Conservation (phyloP, 2,888 invertebrate genomes). For the Noctuana brunneofusca region DNA sequence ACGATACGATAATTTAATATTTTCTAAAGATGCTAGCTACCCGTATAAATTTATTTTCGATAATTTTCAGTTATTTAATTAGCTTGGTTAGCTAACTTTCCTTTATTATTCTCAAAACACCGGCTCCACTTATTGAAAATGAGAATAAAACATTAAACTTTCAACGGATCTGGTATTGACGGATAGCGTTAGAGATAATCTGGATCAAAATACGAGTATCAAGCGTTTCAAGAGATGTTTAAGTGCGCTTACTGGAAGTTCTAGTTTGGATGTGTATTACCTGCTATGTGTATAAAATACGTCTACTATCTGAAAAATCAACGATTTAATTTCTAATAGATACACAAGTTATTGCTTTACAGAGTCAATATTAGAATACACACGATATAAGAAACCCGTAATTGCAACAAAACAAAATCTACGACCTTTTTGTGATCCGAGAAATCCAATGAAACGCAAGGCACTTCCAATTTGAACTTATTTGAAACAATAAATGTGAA, state of each 20-base stretch:
- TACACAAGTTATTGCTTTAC: too few species aligned
- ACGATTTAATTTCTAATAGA: too few species aligned
- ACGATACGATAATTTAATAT: slow-evolving; percentile 16
- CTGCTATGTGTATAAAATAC: too few species aligned
- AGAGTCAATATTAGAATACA: too few species aligned
- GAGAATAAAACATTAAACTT: slow-evolving; percentile 17
- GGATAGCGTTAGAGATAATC: neutral
- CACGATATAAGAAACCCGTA: too few species aligned
- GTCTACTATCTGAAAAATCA: too few species aligned
- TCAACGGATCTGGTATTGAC: neutral
- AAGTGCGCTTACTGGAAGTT: too few species aligned
- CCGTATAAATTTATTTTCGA: slow-evolving; percentile 40
- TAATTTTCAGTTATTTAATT: slow-evolving; percentile 30
- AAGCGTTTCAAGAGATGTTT: neutral
- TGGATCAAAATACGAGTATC: neutral
- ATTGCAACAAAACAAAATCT: neutral
- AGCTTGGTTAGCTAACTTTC: slow-evolving; percentile 14
- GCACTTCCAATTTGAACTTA: slow-evolving; percentile 28
- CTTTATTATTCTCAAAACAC: slow-evolving; percentile 14
- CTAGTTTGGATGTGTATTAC: too few species aligned
- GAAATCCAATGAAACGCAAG: slow-evolving; percentile 15
- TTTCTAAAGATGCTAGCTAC: neutral
- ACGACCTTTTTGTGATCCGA: neutral
- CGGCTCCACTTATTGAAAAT: slow-evolving; percentile 1
- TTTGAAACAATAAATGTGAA: slow-evolving; percentile 42